Evolutionary conservation across 2,888 invertebrate species (phyloP).

Genomic region (Xanthorhoe designata): DNA sequence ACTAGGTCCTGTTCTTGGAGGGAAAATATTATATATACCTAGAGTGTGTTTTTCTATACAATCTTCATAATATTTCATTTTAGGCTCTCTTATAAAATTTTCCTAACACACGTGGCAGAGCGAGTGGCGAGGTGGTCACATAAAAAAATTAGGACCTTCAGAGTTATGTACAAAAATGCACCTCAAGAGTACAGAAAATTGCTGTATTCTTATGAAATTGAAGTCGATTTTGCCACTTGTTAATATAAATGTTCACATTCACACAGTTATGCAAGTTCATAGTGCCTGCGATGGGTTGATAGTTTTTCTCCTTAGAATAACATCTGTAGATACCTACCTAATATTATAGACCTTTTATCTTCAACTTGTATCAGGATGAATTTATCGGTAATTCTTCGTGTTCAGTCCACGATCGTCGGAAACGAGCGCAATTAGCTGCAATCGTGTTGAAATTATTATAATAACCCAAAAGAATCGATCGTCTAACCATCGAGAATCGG

Average conservation of each 20-base stretch:
- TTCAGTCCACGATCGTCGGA: slow-evolving; percentile 73
- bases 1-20: slow-evolving; percentile 55
- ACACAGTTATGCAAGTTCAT: slow-evolving; percentile 5
- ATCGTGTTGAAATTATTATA: slow-evolving; percentile 84
- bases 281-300: slow-evolving; percentile 12
- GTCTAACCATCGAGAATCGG: slow-evolving; percentile 71
- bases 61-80: background rate
- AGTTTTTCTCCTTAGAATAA: slow-evolving; percentile 29
- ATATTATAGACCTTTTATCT: slow-evolving; percentile 44
- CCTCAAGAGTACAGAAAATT: no score
- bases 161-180: no score
- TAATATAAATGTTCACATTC: no score
- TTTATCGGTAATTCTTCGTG: slow-evolving; percentile 68
- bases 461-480: slow-evolving; percentile 83
- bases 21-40: slow-evolving; percentile 48
- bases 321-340: slow-evolving; percentile 6
- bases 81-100: background rate
- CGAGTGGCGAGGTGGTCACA: no score
- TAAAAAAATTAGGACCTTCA: no score
- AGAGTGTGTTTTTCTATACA: slow-evolving; percentile 37
- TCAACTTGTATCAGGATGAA: slow-evolving; percentile 56
- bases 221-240: no score
- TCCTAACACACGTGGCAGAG: no score
- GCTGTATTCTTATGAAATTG: no score
- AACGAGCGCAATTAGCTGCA: slow-evolving; percentile 81